Percentiles rank a stretch among this genome's conserved stretches.
These are phyloP conservation scores for Heterodera schachtii DNA, from an alignment of 1,140 invertebrate genomes.

Conservation along the genomic window DNA sequence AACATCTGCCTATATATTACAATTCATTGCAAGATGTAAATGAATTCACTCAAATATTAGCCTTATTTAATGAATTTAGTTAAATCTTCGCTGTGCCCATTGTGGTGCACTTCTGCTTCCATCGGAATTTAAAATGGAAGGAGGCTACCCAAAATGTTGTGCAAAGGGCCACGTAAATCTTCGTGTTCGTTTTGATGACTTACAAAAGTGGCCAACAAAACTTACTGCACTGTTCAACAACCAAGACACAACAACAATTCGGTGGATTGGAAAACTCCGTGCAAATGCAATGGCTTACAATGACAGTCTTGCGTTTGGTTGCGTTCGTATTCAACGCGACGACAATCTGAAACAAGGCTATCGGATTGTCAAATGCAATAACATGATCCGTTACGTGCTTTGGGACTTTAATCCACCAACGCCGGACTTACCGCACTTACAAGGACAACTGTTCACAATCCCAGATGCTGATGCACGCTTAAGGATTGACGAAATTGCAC, in stretches of 20 bases:
- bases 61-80: no score
- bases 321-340: not conserved
- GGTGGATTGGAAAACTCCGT: not conserved
- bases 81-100: no score
- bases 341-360: not conserved
- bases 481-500: not conserved
- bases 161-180: not conserved
- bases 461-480: not conserved
- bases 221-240: not conserved
- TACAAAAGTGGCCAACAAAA: not conserved
- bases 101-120: no score
- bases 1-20: no score
- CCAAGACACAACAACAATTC: not conserved
- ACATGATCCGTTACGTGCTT: not conserved
- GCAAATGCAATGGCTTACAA: not conserved
- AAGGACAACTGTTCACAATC: conserved; percentile 3
- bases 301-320: not conserved
- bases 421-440: not conserved
- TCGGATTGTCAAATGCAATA: conserved; percentile 2
- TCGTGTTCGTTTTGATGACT: not conserved
- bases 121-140: no score
- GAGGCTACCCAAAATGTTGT: no score
- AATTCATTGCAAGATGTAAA: no score
- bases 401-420: conserved; percentile 2
- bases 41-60: no score